These are phyloP conservation scores for Colius striatus DNA, from an alignment of 2,113 vertebrate genomes.

Conservation along the genomic window DNA sequence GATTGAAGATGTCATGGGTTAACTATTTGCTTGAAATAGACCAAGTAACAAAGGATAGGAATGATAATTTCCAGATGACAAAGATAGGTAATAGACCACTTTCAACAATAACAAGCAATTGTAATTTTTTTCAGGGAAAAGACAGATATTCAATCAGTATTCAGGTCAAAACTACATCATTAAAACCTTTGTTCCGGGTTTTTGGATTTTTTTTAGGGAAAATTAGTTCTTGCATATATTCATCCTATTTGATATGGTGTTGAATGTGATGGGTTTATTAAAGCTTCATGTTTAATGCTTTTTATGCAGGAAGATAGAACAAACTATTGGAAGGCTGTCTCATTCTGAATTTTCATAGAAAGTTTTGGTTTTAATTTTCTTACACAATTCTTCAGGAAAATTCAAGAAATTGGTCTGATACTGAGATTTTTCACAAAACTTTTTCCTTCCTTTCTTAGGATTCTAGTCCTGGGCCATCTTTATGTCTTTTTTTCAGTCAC, in stretches of 20 bases:
- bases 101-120: not conserved
- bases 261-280: not conserved
- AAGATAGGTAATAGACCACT: not conserved
- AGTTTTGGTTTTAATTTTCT: not conserved
- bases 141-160: not conserved
- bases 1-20: not conserved
- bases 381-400: not conserved
- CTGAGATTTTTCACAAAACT: not conserved
- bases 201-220: not conserved
- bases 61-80: not conserved
- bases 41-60: accelerated
- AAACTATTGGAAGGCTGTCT: not conserved
- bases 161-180: not conserved
- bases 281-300: not conserved
- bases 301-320: not conserved
- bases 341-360: not conserved
- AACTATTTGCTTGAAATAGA: not conserved
- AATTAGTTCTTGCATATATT: not conserved
- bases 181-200: not conserved
- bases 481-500: not conserved
- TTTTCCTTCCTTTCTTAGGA: not conserved
- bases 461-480: not conserved
- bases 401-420: not conserved
- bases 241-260: not conserved
- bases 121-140: not conserved